Evolutionary conservation across 2,113 vertebrate genomes (phyloP), one percentile per base, ranked within the genome.

Genomic region (Poeciliopsis prolifica): DNA sequence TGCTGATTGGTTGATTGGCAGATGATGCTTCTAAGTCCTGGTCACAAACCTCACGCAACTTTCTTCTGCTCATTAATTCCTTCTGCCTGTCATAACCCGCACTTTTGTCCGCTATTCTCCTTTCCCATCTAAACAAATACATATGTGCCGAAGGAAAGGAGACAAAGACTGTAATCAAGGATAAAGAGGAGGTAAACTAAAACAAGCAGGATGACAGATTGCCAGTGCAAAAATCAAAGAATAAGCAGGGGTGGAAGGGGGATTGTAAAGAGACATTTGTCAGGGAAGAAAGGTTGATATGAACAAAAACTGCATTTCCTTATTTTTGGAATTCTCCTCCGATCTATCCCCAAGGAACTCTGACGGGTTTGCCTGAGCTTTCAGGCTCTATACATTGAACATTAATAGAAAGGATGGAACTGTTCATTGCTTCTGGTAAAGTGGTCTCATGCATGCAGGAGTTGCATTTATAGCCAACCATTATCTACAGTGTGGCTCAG

Each of bases 401-500:
- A 58, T 65, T 88, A 80, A 85, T 73, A 61, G 77, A 30, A 24
- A 69, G 30, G 73, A 82, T 81, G 69, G 67, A 72, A 54, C 60
- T 74, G 78, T 75, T 77, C 65, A 61, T 70, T 65, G 72, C 68
- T 70, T 79, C 26, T 28, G 58, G 75, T 74, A 73, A 81, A 62
- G 63, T 81, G 65, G 63, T 28, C n/a, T 65, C 63, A 71, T 19
- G 26, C 78, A 80, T 72, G 30, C 72, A 74, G 69, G 72, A 70
- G 78, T 74, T 74, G 64, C 44, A 11, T 37, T 86, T 88, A 87
- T 35, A 75, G 81, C 77, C 65, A 48, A 8, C 35, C 28, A 75
- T 86, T 75, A 86, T 91, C 80, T 80, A 58, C 73, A 69, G 65
- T 75, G 73, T 81, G 70, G 69, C 64, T 66, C 61, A 74, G 77